A percentile compares a stretch with the other conserved stretches of the same genome.
These are phyloP conservation scores for Pimephales promelas DNA, from an alignment of 2,113 vertebrate species.

Conservation along the genomic window DNA sequence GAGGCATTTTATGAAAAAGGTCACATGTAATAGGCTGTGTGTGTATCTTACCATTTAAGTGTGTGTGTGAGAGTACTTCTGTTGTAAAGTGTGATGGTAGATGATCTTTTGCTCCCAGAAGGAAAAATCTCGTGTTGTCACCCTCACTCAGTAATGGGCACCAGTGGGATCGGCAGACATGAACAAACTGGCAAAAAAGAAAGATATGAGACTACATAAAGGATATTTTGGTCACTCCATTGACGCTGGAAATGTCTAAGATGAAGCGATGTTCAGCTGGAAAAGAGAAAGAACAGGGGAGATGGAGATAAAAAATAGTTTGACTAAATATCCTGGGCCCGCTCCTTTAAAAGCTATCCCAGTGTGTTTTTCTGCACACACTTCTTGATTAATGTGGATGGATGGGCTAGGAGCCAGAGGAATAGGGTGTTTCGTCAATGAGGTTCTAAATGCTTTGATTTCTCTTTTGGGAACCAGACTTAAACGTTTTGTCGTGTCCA, in stretches of 20 bases:
- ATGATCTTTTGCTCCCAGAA: constrained; percentile 6
- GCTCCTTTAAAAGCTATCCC: constrained; percentile 9
- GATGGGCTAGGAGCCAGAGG: background rate
- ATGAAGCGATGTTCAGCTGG: background rate
- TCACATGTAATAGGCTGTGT: constrained; percentile 15
- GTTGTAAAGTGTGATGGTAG: background rate
- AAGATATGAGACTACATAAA: background rate
- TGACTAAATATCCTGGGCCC: background rate
- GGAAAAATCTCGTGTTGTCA: constrained; percentile 22
- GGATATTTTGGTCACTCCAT: background rate
- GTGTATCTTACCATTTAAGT: background rate
- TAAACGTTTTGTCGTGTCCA: background rate
- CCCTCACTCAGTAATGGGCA: constrained; percentile 29
- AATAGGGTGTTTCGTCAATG: constrained; percentile 32
- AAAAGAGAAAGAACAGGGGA: background rate
- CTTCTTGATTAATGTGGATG: background rate
- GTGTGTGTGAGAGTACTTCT: background rate
- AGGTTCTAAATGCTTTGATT: constrained; percentile 39
- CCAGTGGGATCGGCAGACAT: constrained; percentile 7
- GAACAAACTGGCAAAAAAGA: background rate
- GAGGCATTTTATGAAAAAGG: constrained; percentile 16
- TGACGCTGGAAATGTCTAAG: background rate
- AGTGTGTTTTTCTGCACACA: constrained; percentile 5
- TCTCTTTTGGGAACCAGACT: background rate
- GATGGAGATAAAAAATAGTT: background rate